These are phyloP conservation scores for Panagrolaimus sp. DNA, from an alignment of 1,140 invertebrate species.

Conservation along the genomic window DNA sequence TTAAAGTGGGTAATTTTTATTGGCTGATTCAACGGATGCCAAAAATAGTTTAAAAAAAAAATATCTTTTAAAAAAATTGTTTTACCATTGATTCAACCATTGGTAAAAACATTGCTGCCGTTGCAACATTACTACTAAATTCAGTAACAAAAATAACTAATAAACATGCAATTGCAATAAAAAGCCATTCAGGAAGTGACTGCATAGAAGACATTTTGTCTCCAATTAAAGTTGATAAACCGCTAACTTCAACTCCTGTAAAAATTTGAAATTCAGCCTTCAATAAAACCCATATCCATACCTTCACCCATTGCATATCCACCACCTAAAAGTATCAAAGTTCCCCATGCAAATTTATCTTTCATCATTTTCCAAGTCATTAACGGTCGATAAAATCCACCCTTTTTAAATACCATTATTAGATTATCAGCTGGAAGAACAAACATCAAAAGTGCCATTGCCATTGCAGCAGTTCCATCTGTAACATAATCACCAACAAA, in stretches of 20 bases:
- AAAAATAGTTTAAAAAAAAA: background rate
- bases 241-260: background rate
- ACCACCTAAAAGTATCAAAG: slow-evolving; percentile 46
- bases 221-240: background rate
- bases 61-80: background rate
- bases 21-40: no score
- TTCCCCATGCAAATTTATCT: slow-evolving; percentile 50
- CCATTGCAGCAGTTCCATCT: slow-evolving; percentile 48
- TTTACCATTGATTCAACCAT: slow-evolving; percentile 36
- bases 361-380: slow-evolving; percentile 47
- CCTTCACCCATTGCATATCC: slow-evolving; percentile 50
- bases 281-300: background rate
- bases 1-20: no score
- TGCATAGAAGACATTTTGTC: background rate
- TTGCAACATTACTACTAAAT: slow-evolving; percentile 43
- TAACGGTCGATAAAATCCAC: slow-evolving; percentile 19
- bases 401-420: slow-evolving; percentile 19
- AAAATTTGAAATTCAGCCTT: background rate
- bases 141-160: slow-evolving; percentile 45
- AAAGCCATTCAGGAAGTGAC: slow-evolving; percentile 27
- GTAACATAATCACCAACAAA: slow-evolving; percentile 52
- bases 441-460: slow-evolving; percentile 39
- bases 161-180: slow-evolving; percentile 19
- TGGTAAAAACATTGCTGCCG: slow-evolving; percentile 51
- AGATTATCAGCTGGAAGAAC: slow-evolving; percentile 48